phyloP scores from a whole-genome alignment of 2,797 vertebrate genomes.

The Poecilia gillii region DNA sequence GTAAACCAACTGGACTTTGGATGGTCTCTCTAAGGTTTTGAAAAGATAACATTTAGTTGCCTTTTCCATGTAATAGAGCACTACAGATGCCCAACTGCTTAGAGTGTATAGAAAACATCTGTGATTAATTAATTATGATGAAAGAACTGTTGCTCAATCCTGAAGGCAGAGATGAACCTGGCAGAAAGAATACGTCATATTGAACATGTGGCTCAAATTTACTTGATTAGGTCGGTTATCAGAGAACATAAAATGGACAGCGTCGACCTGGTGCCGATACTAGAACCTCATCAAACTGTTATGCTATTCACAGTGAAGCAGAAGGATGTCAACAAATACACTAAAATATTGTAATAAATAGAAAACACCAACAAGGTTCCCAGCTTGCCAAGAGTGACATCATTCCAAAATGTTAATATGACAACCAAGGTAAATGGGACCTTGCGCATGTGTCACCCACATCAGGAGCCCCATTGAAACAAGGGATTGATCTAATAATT shows the following conservation, averaged over 20 bases:
- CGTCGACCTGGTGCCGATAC: background rate
- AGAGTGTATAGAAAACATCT: background rate
- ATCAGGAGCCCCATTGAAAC: background rate
- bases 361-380: background rate
- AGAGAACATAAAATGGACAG: background rate
- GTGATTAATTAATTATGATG: background rate
- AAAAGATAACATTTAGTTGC: background rate
- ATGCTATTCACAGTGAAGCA: background rate
- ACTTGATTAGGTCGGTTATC: background rate
- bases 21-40: background rate
- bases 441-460: background rate
- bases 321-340: background rate
- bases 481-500: background rate
- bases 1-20: background rate
- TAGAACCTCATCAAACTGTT: background rate
- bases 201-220: background rate
- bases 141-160: background rate
- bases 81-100: background rate
- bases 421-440: background rate
- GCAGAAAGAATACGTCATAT: background rate
- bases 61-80: background rate
- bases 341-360: background rate
- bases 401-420: background rate
- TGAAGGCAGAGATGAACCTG: background rate
- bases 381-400: background rate